Base-by-base conservation (phyloP, 23 tunicate genomes). In the Halocynthia roretzi region DNA sequence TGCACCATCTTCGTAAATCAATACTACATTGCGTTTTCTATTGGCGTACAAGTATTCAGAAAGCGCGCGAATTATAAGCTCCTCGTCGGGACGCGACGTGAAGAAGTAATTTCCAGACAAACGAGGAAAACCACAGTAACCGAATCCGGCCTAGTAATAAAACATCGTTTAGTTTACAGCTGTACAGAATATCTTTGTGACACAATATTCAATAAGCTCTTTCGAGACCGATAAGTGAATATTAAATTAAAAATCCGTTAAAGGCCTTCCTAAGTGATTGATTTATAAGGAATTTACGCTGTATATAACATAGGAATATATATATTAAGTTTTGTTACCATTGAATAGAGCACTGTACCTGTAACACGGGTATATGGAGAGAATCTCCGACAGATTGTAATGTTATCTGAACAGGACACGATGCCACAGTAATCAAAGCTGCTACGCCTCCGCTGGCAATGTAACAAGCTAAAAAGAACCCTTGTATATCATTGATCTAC, bases 11-110 rank as follows among this genome's bases (percentile, higher is more conserved):
- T 71, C 56, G 61, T 71, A 71, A 54, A 53, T 40, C 21, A 71
- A 40, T 21, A 71, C 76, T 15, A 71, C 8, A 52, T 10, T 15
- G 18, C 56, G 12, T 10, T 40, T 21, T 9, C 56, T 18, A 51
- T 51, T 71, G 44, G 12, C 10, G 11, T 11, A 51, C 11, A 71
- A 0, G 50, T 71, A 71, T 21, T 71, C 21, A 11, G 56, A 17
- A 10, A 71, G 61, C 22, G 76, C 56, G 17, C 11, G 62, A 9
- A 71, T 40, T n/a, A 71, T 71, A 6, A 71, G 23, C 44, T 71
- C 76, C 61, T 71, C 76, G 10, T 71, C 76, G 17, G 76, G 76
- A 9, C 55, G 55, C 17, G 76, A 50, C 12, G 76, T 50, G 76
- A 71, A 71, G 5, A 50, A 71, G 44, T 50, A 71, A 52, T 71